Base-by-base conservation (phyloP, 2,888 invertebrate species). In the Ormyrus pomaceus region DNA sequence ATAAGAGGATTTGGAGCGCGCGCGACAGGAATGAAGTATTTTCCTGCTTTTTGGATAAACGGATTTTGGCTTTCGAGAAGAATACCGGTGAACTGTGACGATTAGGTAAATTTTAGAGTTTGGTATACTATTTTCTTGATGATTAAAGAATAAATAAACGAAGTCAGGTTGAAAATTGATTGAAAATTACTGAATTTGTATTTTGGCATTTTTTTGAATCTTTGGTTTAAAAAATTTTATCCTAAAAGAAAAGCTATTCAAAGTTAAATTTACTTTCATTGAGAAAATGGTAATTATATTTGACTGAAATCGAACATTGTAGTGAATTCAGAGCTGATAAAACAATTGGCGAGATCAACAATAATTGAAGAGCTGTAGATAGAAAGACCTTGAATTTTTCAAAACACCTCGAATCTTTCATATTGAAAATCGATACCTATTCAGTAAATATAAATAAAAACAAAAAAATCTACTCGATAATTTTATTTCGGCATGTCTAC, bases 341-440 rank as follows among this genome's bases (percentile, higher is more conserved):
- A 55, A 64, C 66, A n/a, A 74, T 59, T 66, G 73, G 58, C 73
- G 62, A 69, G 58, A 68, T 72, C 79, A 75, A 74, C 79, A 82
- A 84, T 84, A 84, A 84, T 83, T 84, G 83, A 77, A 66, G 65
- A 66, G 73, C 68, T 72, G 78, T 80, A 83, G 79, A 83, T 80
- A 82, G 81, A 78, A 79, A 75, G 66, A 78, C 58, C 72, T 74
- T 84, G 81, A 84, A 84, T 84, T 73, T 68, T 83, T 81, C 74
- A 84, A 84, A 77, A 73, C 79, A 62, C 74, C 76, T 82, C 76
- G 79, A 77, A 45, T 56, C 48, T 48, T 62, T 55, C 55, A 48
- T 34, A 34, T 10, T 10, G 55, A 64, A 64, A 64, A 73, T 64
- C 73, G 73, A 73, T 73, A 73, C 51, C 34, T 34, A 34, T 34